phyloP scores from a whole-genome alignment of 2,888 invertebrate species.

The Onchidella celtica region DNA sequence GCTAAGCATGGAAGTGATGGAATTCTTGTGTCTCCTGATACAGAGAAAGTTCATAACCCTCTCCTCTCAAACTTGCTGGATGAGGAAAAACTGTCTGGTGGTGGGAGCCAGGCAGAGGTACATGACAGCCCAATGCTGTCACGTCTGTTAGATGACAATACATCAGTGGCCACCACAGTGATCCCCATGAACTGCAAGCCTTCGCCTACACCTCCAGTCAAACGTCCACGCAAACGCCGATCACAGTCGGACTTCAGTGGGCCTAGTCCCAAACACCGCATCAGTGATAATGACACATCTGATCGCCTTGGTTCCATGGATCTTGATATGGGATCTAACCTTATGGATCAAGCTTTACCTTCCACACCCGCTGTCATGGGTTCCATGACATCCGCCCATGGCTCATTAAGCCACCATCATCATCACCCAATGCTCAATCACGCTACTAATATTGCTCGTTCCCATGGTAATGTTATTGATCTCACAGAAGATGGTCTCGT shows the following conservation, averaged over 20 bases:
- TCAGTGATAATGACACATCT: conserved; percentile 62
- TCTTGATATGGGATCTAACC: conserved; percentile 41
- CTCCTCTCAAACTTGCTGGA: conserved; percentile 76
- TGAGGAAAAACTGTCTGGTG: conserved; percentile 57
- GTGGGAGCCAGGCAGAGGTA: conserved; percentile 31
- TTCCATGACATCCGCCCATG: conserved; percentile 24
- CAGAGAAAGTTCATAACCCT: conserved; percentile 68
- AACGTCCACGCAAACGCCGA: conserved; percentile 69
- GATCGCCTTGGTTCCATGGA: conserved; percentile 57
- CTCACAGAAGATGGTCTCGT: conserved; percentile 65
- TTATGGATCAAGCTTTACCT: conserved; percentile 10
- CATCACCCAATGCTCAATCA: conserved; percentile 44
- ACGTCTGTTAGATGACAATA: conserved; percentile 72
- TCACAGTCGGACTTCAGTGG: conserved; percentile 71
- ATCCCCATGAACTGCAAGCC: conserved; percentile 47
- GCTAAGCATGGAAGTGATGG: conserved; percentile 19
- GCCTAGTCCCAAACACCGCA: conserved; percentile 78
- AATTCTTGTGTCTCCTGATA: conserved; percentile 31
- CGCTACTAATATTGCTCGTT: conserved; percentile 30
- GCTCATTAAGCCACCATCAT: conserved; percentile 21
- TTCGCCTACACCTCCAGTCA: conserved; percentile 17
- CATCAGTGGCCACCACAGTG: conserved; percentile 52
- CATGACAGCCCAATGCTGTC: conserved; percentile 75
- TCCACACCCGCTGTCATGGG: conserved; percentile 24
- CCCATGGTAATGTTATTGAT: conserved; percentile 66